Conservation (phyloP, 2,797 vertebrate genomes). For the Takifugu ocellatus region DNA sequence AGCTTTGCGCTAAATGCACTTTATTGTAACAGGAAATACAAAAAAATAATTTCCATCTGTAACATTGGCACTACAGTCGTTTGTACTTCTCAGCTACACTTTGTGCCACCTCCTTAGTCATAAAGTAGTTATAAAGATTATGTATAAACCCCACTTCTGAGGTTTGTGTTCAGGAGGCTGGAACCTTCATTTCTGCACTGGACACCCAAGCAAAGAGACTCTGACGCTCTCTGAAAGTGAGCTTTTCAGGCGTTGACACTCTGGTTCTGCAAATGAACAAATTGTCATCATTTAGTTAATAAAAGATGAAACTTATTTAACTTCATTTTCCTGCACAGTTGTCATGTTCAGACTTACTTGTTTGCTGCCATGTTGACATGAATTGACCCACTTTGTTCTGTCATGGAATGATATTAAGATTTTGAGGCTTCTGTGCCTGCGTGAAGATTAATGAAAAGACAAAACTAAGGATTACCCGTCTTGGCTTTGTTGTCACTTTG, state of each 20-base stretch:
- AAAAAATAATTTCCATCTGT: too few species aligned
- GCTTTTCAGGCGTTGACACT: constrained; percentile 60
- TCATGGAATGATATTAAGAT: constrained; percentile 30
- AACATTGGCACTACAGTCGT: too few species aligned
- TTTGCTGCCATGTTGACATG: constrained; percentile 6
- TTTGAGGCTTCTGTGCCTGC: too few species aligned
- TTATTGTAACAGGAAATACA: too few species aligned
- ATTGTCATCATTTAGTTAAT: constrained; percentile 17
- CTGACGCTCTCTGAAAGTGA: constrained; percentile 70
- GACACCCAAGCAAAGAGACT: constrained; percentile 60
- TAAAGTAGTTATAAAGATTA: too few species aligned
- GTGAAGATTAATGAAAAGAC: too few species aligned
- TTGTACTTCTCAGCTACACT: too few species aligned
- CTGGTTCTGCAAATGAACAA: constrained; percentile 36
- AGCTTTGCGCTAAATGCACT: too few species aligned
- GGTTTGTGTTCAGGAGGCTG: constrained; percentile 15
- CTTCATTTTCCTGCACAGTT: background rate
- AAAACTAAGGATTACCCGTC: constrained; percentile 15
- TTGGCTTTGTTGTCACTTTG: constrained; percentile 17
- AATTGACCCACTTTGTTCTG: constrained; percentile 11
- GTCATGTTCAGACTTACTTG: constrained; percentile 49
- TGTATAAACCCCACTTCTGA: background rate
- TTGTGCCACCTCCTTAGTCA: too few species aligned
- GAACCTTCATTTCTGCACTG: constrained; percentile 35
- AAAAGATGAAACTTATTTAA: background rate